Base-by-base conservation (phyloP, 2,888 invertebrate genomes). In the Mythimna lalbum region DNA sequence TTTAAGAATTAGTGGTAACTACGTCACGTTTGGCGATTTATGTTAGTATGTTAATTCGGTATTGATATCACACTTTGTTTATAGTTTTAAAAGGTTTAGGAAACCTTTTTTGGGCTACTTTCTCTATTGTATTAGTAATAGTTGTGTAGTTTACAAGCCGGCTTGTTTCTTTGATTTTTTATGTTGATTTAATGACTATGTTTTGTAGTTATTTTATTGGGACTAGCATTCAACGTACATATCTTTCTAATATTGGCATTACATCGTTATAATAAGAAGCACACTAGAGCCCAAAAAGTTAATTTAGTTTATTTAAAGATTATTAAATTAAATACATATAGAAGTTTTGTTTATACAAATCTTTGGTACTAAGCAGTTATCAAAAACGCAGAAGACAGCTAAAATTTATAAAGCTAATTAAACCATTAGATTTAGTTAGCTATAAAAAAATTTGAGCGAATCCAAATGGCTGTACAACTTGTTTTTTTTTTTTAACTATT, bases 1-100 rank as follows among this genome's bases (percentile, higher is more conserved):
- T 95, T 95, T 95, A 90, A 89, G 92, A 93, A 95, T 95, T 94
- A 95, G 94, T 93, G 90, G 92, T 91, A 91, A 92, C 89, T 91
- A 88, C 89, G 88, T 86, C 89, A 90, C 87, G 90, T 84, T 82
- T 86, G 88, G 89, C 90, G 89, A 93, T 93, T 92, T 92, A 93
- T 92, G 91, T 91, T 84, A 81, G 85, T 91, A 91, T 91, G 91
- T 87, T 92, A 94, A 93, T 93, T 91, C 85, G 78, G 86, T 91
- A 91, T 91, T 89, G 90, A 89, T 91, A 91, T 92, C 87, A 88
- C 88, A 87, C 89, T 86, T 80, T 75, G 76, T 84, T 84, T 86
- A 79, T 87, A 86, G 83, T 84, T 87, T 86, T 83, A 79, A 85
- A 82, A 84, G 86, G 64, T 76, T 85, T 78, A 62, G 60, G 50